Conservation (phyloP, 1,140 invertebrate genomes). For the Capitella teleta region DNA sequence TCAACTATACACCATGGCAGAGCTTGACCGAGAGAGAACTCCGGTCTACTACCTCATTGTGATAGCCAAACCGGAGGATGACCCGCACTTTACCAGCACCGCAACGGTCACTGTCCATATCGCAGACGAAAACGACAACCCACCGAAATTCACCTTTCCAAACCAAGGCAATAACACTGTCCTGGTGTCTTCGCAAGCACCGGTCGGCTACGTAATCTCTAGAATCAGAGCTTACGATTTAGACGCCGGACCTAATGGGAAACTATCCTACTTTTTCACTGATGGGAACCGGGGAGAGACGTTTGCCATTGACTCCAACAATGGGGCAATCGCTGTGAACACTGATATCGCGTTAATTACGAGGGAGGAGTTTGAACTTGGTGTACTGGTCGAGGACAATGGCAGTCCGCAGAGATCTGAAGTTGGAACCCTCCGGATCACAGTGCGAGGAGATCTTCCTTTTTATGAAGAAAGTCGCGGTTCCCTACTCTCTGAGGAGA, state of each 20-base stretch:
- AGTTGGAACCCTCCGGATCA: constrained; percentile 4
- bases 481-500: too few species aligned
- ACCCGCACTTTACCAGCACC: not conserved
- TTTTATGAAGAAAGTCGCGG: too few species aligned
- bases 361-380: constrained; percentile 5
- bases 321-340: constrained; percentile 1
- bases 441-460: too few species aligned
- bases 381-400: constrained; percentile 3
- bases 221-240: constrained; percentile 8
- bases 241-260: constrained; percentile 11
- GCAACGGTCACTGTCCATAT: not conserved
- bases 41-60: constrained; percentile 1
- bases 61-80: not conserved
- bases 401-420: constrained; percentile 5
- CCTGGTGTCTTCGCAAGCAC: constrained; percentile 4
- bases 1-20: constrained; percentile 72
- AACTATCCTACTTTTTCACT: constrained; percentile 4
- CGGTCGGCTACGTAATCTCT: constrained; percentile 1
- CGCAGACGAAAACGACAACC: constrained; percentile 9
- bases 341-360: constrained; percentile 1
- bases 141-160: constrained; percentile 7
- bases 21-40: constrained; percentile 61
- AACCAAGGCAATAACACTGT: constrained; percentile 9
- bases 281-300: not conserved
- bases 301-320: constrained; percentile 5